Base-by-base conservation (phyloP, 2,113 vertebrate genomes). In the Syngnathoides biaculeatus region DNA sequence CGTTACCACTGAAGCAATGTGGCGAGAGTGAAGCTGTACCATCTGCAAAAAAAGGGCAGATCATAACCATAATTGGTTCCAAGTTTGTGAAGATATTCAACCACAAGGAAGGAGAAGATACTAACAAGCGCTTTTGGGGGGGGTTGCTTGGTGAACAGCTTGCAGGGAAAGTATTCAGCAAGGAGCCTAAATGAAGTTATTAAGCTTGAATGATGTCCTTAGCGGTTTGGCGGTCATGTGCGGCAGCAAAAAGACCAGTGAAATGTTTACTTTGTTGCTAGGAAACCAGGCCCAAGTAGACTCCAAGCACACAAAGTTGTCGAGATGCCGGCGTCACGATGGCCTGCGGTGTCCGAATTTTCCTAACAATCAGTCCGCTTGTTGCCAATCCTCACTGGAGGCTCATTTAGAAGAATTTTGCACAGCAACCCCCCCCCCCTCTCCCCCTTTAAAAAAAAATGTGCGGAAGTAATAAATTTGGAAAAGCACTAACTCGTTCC, bases 381-480 rank as follows among this genome's bases (percentile, higher is more conserved):
- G 82, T 92, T 87, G 85, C 91, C 92, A 86, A 86, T 88, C 74
- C 75, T 80, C 80, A 77, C 71, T 81, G 68, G 67, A 80, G 73
- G 71, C 92, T 94, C 93, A 93, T 94, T 94, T 95, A 92, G 80
- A 85, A 83, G n/a, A 86, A 90, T 90, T 74, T 91, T 92, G 91
- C 89, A 92, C 91, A 92, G 90, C 84, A 87, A 89, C 91, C 89
- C 86, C 90, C 88, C 86, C 67, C 22, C 10, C 7, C 42, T 15
- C 43, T 8, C 22, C 2, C 22, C 42, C 20, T 8, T n/a, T n/a
- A n/a, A n/a, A 26, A 68, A 76, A 94, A 94, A 93, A 89, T 88
- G 87, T 89, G 67, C 87, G 93, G 96, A 98, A 97, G 95, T 92
- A 95, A 93, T 98, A 95, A 95, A 95, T 95, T 94, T 94, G 93